Percentiles rank a stretch among this genome's conserved stretches.
phyloP scores from a whole-genome alignment of 1,140 invertebrate genomes.

The Onthophagus taurus region DNA sequence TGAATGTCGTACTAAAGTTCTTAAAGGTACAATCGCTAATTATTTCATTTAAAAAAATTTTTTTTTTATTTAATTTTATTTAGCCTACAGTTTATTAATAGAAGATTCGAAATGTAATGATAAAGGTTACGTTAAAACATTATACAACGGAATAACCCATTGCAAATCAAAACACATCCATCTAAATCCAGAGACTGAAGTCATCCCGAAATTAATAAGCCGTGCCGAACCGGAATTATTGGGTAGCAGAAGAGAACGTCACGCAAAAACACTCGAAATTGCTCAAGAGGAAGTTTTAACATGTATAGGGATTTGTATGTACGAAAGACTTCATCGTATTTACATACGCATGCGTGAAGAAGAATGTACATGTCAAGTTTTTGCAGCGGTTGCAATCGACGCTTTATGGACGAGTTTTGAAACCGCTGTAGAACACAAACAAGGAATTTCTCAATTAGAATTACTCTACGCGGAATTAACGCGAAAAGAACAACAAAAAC shows the following conservation, averaged over 20 bases:
- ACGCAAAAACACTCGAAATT: conserved; percentile 90
- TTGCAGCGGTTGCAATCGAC: conserved; percentile 80
- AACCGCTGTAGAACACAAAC: conserved; percentile 78
- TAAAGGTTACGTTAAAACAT: conserved; percentile 75
- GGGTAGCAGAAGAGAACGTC: conserved; percentile 69
- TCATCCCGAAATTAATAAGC: conserved; percentile 76
- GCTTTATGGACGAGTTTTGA: conserved; percentile 81
- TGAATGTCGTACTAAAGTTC: conserved; percentile 84
- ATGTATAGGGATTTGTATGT: conserved; percentile 84
- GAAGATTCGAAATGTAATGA: conserved; percentile 77
- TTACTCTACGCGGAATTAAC: conserved; percentile 71
- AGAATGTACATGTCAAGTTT: conserved; percentile 82
- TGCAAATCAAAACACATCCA: conserved; percentile 81
- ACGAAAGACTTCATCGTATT: conserved; percentile 77
- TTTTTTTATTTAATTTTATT: conserved; percentile 39
- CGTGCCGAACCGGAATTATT: conserved; percentile 83
- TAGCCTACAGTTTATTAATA: conserved; percentile 77
- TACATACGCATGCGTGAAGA: conserved; percentile 78
- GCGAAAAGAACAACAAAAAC: conserved; percentile 71
- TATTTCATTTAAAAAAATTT: conserved; percentile 2
- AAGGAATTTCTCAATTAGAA: conserved; percentile 79
- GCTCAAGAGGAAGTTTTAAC: conserved; percentile 92
- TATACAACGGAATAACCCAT: conserved; percentile 78
- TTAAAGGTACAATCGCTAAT: conserved; percentile 26
- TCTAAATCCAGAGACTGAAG: conserved; percentile 75